These are phyloP conservation scores for Xiphophorus maculatus DNA, from an alignment of 2,113 vertebrate genomes.

Conservation along the genomic window DNA sequence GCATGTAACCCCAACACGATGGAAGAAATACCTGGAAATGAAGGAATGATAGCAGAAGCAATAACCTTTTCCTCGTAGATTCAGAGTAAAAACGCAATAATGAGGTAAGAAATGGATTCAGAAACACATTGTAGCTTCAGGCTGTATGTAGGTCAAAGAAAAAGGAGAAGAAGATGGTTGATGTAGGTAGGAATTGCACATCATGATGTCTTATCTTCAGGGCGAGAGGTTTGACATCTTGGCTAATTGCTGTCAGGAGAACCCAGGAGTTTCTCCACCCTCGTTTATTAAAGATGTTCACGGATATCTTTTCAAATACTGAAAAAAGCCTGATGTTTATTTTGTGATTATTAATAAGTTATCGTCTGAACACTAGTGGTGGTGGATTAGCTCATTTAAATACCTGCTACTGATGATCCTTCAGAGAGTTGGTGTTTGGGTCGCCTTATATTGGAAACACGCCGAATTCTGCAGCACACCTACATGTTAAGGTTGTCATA, in stretches of 20 bases:
- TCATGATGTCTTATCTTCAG: slow-evolving; percentile 7
- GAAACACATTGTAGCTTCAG: slow-evolving; percentile 12
- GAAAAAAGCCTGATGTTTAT: no score
- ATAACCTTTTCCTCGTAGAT: slow-evolving; percentile 3
- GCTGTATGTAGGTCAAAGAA: slow-evolving; percentile 52
- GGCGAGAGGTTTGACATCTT: slow-evolving; percentile 8
- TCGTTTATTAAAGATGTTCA: not conserved
- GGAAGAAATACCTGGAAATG: slow-evolving; percentile 1
- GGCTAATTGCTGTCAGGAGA: slow-evolving; percentile 10
- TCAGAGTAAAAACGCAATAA: slow-evolving; percentile 23
- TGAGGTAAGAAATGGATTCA: slow-evolving; percentile 36
- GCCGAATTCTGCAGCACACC: no score
- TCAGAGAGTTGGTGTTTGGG: no score
- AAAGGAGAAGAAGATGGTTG: not conserved
- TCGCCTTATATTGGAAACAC: no score
- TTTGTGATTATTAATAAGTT: no score
- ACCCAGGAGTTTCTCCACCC: slow-evolving; percentile 1
- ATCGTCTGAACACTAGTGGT: no score
- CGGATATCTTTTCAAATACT: no score
- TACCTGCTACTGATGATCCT: no score
- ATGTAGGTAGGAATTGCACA: slow-evolving; percentile 13
- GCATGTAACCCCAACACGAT: not conserved
- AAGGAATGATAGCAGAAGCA: not conserved
- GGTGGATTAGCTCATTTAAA: no score
- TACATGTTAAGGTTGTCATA: no score